Base-by-base conservation (phyloP, 2,888 invertebrate genomes). In the Anodontia alba region DNA sequence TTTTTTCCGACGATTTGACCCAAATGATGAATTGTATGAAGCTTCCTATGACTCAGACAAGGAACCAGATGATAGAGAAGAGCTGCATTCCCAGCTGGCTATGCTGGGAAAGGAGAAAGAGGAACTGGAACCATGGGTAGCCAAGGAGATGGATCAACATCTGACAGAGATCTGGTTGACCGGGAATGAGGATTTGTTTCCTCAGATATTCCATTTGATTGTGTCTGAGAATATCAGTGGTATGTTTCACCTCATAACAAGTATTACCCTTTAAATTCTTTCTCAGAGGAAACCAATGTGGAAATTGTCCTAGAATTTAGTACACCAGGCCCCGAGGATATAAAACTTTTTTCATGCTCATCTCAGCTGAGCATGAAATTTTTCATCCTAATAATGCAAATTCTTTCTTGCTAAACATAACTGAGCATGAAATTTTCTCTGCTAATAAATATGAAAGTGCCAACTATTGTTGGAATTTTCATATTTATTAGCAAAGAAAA, bases 131-230 rank as follows among this genome's bases (percentile, higher is more conserved):
- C 94, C 95, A 1, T 95, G 95, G 93, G 87, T 96, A 62, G 91
- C 95, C 17, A 95, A 96, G 0, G 96, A 97, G 90, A 96, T 97
- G 96, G 96, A 97, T 89, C 96, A 96, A 78, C 96, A 96, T 83
- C 94, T 97, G 0, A 95, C 96, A 29, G 96, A 96, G n/a, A 96
- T 95, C 12, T 96, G 96, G 95, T 91, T 96, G 94, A 93, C 92
- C 2, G 96, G 96, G 0, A 94, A 95, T 7, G 96, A 97, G 93
- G 96, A 96, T 91, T 95, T 96, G 88, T 97, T 97, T 94, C 95
- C 96, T 54, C 96, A 97, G 94, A 95, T 98, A 83, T 95, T 97
- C 90, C 96, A 97, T 94, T 96, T 97, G 92, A 96, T 98, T 92
- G 95, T 97, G 82, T 96, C 96, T 76, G 98, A 98, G 94, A 97